Conservation (phyloP, 2,113 vertebrate species). For the Tetraodon nigroviridis region DNA sequence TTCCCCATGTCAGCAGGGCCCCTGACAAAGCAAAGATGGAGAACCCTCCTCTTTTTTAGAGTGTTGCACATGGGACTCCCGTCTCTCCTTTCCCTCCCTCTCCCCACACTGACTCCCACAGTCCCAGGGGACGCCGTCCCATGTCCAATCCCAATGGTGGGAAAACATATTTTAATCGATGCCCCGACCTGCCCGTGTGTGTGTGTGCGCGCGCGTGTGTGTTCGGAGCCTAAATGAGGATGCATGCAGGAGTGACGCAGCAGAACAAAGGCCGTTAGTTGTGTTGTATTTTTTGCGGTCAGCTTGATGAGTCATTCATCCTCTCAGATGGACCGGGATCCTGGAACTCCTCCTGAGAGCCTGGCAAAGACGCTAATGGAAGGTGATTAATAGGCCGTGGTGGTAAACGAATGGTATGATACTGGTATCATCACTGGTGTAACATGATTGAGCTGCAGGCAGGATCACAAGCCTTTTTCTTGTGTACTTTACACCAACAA, state of each 20-base stretch:
- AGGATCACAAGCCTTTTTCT: slow-evolving; percentile 7
- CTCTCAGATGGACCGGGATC: slow-evolving; percentile 43
- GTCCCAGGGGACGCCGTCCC: slow-evolving; percentile 23
- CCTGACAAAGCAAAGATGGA: slow-evolving; percentile 64
- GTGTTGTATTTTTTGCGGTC: slow-evolving; percentile 39
- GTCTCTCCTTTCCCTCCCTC: slow-evolving; percentile 34
- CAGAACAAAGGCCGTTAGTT: slow-evolving; percentile 40
- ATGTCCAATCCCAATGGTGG: slow-evolving; percentile 28
- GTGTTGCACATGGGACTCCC: slow-evolving; percentile 60
- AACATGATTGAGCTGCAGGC: slow-evolving; percentile 38
- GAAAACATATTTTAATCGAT: slow-evolving; percentile 52
- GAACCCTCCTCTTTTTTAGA: slow-evolving; percentile 64
- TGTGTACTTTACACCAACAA: neutral
- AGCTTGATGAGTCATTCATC: slow-evolving; percentile 52
- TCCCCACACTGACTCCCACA: slow-evolving; percentile 10
- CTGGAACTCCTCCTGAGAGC: slow-evolving; percentile 41
- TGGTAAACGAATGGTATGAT: slow-evolving; percentile 58
- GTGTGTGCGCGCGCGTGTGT: neutral
- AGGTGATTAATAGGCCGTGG: slow-evolving; percentile 63
- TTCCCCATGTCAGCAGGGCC: slow-evolving; percentile 69
- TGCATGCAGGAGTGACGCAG: slow-evolving; percentile 20
- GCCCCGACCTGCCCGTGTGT: neutral
- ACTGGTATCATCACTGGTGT: slow-evolving; percentile 47
- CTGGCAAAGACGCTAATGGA: slow-evolving; percentile 55
- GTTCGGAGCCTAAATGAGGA: slow-evolving; percentile 25